Conservation (phyloP, 2,888 invertebrate species). For the Cephus rjabovi region DNA sequence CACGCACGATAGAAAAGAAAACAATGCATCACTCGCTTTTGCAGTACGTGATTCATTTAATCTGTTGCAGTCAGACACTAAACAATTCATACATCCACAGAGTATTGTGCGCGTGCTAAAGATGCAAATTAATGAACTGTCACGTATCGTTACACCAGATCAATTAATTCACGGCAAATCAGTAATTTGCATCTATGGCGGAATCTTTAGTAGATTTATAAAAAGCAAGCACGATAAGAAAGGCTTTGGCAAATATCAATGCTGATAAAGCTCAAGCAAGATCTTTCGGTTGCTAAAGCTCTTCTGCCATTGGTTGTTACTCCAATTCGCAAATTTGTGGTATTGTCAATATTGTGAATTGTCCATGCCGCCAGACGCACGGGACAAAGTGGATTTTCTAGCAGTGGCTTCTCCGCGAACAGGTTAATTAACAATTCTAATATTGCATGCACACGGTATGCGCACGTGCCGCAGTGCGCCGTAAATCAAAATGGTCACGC, state of each 20-base stretch:
- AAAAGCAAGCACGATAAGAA: background rate
- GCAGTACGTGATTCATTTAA: background rate
- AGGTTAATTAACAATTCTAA: conserved; percentile 68
- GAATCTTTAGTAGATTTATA: background rate
- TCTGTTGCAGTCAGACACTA: background rate
- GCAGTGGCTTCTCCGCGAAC: conserved; percentile 66
- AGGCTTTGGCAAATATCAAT: background rate
- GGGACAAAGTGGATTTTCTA: conserved; percentile 68
- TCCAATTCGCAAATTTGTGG: background rate
- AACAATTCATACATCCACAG: background rate
- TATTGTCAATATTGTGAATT: conserved; percentile 31
- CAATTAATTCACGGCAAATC: background rate
- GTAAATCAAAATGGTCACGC: conserved; percentile 31
- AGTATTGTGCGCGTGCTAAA: no score
- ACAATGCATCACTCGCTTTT: background rate
- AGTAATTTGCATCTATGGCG: background rate
- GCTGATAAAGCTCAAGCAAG: background rate
- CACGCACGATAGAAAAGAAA: background rate
- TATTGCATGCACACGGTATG: conserved; percentile 54
- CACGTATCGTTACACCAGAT: background rate
- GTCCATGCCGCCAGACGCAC: conserved; percentile 66
- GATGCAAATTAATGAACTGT: background rate
- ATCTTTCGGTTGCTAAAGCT: background rate
- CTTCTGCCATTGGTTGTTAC: background rate
- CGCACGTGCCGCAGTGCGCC: conserved; percentile 45